Evolutionary conservation across 2,113 vertebrate species (phyloP), one percentile per base, ranked within the genome.

Genomic region (Seriola quinqueradiata): DNA sequence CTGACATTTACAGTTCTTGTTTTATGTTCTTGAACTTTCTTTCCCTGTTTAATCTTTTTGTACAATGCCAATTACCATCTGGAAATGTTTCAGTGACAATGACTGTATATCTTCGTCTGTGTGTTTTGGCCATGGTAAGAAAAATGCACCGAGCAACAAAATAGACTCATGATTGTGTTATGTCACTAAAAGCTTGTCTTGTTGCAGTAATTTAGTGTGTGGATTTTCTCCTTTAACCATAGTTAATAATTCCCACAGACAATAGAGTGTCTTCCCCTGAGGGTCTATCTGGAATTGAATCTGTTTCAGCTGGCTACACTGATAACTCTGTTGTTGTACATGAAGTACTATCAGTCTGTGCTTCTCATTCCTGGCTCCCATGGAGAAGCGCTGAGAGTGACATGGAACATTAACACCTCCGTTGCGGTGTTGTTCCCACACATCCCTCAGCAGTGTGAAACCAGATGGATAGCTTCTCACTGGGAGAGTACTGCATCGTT

Each of bases 401-500:
- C 83, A 90, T 83, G 81, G 90, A 87, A 90, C 93, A 93, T 92
- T 93, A 89, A 89, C 90, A 85, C 90, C 87, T 92, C 73, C 2
- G 19, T 52, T 77, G 75, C 83, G 72, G 70, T 85, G 86, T 84
- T 89, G 86, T 89, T 86, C 77, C 87, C 87, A 87, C 92, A 89
- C 86, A 81, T 87, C 73, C 44, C 80, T 90, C 90, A 74, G 46
- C 82, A 80, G 80, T 87, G 91, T 92, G 89, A 93, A 76, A 88
- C 81, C 90, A 93, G 90, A 93, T 88, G 90, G 91, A 92, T 63
- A 42, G 85, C 12, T 85, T 68, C 44, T 91, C 83, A 57, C 34
- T 55, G 82, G 70, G 67, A 80, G 72, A 79, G 34, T 12, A 65
- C 44, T 52, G 72, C 79, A 67, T 60, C 3, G 6, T 59, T 81